Evolutionary conservation across 2,113 vertebrate species (phyloP), one percentile per base, ranked within the genome.

Genomic region (Anser cygnoides): DNA sequence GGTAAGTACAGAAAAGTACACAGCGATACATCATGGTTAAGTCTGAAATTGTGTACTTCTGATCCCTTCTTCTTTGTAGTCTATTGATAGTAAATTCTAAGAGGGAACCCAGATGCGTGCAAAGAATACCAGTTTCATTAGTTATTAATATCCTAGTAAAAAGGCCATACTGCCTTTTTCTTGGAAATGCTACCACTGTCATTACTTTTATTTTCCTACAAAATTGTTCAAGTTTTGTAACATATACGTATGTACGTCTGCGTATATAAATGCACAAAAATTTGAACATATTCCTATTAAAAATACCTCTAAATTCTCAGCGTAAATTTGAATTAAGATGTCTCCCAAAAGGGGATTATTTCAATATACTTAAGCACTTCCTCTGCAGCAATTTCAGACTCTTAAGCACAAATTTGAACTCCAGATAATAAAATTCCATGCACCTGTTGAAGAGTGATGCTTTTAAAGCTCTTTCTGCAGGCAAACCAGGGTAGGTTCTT

Each of bases 71-170:
- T 35, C 92, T 97, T 93, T 96, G 92, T 95, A 90, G 80, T 91
- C 86, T 75, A 72, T 23, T 84, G 90, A 89, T 76, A 92, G 52
- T 12, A 81, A 44, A 62, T 92, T 94, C 93, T 93, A 87, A 96
- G 83, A 79, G 39, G 65, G 50, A 96, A 87, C 76, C 90, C 93
- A 92, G 93, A 94, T 93, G 95, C 46, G 73, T 94, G 95, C 77
- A 91, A 63, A 78, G 76, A 96, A 83, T 43, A 76, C 14, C 57
- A 84, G 76, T 72, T 75, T 66, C 72, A 96, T 95, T 83, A 91
- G 90, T 96, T 97, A 97, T 96, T 97, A 87, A 97, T 87, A 83
- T 43, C 73, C 28, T 68, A 75, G 89, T 70, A 92, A 92, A 66
- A 68, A 9, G 21, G 74, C 70, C 77, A 84, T 11, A 22, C 4